Conservation (phyloP, 2,888 invertebrate species). For the Sclerodermus sp. region DNA sequence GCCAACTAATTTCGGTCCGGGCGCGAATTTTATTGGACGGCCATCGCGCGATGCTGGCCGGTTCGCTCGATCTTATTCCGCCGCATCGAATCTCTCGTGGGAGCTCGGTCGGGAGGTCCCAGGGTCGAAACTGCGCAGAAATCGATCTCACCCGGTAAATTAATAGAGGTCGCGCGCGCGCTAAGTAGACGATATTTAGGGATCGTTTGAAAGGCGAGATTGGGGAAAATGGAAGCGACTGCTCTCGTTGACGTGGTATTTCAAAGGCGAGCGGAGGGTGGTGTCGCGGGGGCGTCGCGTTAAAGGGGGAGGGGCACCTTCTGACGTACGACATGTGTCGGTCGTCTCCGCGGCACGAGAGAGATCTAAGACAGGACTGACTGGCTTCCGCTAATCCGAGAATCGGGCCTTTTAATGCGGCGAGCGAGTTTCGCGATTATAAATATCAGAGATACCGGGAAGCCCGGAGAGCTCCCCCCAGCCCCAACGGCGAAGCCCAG, state of each 20-base stretch:
- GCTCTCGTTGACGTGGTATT: conserved; percentile 7
- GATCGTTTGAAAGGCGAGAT: conserved; percentile 35
- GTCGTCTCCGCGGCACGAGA: conserved; percentile 44
- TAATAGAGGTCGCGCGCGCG: no score
- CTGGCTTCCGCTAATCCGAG: conserved; percentile 58
- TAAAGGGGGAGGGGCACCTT: conserved; percentile 25
- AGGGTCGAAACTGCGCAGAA: no score
- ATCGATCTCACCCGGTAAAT: no score
- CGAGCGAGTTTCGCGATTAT: conserved; percentile 55
- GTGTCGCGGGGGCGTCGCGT: conserved; percentile 21
- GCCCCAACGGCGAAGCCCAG: no score
- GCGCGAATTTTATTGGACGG: no score
- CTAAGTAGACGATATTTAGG: conserved; percentile 19
- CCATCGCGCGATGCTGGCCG: no score
- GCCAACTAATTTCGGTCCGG: no score
- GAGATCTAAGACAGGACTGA: conserved; percentile 54
- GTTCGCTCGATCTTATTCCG: no score
- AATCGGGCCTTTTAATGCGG: conserved; percentile 57
- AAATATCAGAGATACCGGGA: conserved; percentile 57
- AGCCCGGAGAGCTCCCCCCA: conserved; percentile 27
- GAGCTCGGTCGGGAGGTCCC: no score
- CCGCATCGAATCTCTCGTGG: no score
- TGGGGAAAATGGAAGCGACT: conserved; percentile 26
- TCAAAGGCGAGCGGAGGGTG: conserved; percentile 31
- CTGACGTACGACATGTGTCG: conserved; percentile 56